Evolutionary conservation across 2,888 invertebrate species (phyloP), one percentile per base, ranked within the genome.

Genomic region (Mesochorus sp.): DNA sequence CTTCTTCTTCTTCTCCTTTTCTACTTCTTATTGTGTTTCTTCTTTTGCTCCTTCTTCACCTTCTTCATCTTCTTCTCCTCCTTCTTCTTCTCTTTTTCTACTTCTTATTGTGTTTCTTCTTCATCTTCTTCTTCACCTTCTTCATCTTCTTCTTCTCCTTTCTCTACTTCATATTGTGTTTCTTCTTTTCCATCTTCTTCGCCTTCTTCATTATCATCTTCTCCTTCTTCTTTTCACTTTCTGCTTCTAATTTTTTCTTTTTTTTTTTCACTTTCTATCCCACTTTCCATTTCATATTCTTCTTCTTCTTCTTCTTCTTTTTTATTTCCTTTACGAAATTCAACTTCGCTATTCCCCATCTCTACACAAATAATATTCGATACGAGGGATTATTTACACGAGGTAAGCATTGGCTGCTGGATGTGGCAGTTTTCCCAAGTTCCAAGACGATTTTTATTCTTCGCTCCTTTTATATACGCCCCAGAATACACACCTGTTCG

Each of bases 311-410:
- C n/a, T n/a, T n/a, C 5, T n/a, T n/a, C 6, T 14, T 62, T 5
- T 51, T 42, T 8, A 12, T 68, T 59, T 42, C 37, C 24, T 17
- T 51, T 21, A 14, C 28, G n/a, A 21, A 17, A 6, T 12, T n/a
- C 5, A 12, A 21, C 3, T 31, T 42, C 8, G 34, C 34, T 10
- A 12, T 34, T 12, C 6, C 12, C n/a, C 19, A 31, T 19, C 17
- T n/a, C 8, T n/a, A 17, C 21, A n/a, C 17, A 51, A 21, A 47
- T 44, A 44, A 34, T 12, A 26, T 71, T 51, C 59, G 71, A 66
- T 59, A 61, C 47, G 55, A 17, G 14, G 66, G 55, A 67, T 73
- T 73, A 72, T 72, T 73, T 73, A 62, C 72, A 72, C 55, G 72
- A 57, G 39, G 47, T 57, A 67, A 73, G 67, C 67, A 68, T 57